Percentiles rank a stretch among this genome's conserved stretches.
Evolutionary conservation across 2,113 vertebrate species (phyloP).

Genomic region (Pachypanchax playfairii): DNA sequence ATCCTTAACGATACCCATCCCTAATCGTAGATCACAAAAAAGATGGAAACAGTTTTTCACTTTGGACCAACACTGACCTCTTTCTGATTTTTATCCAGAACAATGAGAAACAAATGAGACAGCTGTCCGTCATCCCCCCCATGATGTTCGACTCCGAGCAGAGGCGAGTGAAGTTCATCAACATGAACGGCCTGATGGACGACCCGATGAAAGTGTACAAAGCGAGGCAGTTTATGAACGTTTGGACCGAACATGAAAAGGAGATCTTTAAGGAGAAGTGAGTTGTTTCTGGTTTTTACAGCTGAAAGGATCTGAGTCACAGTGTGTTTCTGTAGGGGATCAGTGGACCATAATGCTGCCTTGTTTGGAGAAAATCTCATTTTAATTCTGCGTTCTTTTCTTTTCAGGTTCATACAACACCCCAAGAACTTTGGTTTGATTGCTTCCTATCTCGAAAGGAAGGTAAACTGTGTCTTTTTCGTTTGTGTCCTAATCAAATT

Average conservation of each 20-base stretch:
- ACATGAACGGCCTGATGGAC: conserved; percentile 98
- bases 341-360: neutral
- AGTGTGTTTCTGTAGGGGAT: neutral
- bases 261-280: conserved; percentile 99
- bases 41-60: neutral
- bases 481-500: neutral
- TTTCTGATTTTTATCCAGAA: conserved; percentile 78
- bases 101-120: conserved; percentile 99
- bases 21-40: no score
- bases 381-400: conserved; percentile 11
- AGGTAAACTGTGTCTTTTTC: conserved; percentile 82
- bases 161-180: conserved; percentile 96
- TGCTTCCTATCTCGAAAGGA: conserved; percentile 96
- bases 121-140: conserved; percentile 97
- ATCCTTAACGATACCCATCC: no score
- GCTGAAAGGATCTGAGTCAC: neutral
- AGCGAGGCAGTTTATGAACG: conserved; percentile 98
- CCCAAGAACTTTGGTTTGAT: conserved; percentile 99
- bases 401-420: conserved; percentile 94
- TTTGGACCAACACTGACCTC: neutral
- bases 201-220: conserved; percentile 99
- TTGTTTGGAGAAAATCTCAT: neutral
- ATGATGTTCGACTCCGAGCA: conserved; percentile 99
- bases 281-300: conserved; percentile 54
- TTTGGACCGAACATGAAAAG: conserved; percentile 98